Base-by-base conservation (phyloP, 2,797 vertebrate species). In the Sphenopsis melanotis region DNA sequence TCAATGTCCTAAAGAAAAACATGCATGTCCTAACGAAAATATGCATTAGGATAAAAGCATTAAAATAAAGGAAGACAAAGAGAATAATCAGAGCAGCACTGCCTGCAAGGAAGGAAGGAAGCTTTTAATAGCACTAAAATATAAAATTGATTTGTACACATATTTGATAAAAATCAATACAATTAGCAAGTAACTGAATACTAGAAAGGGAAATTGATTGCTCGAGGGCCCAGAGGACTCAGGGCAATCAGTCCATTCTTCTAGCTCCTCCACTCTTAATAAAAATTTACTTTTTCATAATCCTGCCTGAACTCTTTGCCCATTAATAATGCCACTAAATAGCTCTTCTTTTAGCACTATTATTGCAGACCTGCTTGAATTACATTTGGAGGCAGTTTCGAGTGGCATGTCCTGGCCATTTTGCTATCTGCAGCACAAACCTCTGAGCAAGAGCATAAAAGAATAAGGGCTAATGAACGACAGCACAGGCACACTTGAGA, bases 141-240 rank as follows among this genome's bases (percentile, higher is more conserved):
- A 96, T 94, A 97, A 97, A 97, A 97, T 94, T 95, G 96, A 96
- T 96, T 97, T 94, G 94, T 95, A 94, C 89, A 96, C 94, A 96
- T 96, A 95, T 92, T 97, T 96, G 95, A 97, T 94, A 92, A 98
- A 97, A 98, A 96, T 94, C 84, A 95, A 96, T 97, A 96, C 72
- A 91, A 97, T 98, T 97, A 96, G 90, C 95, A 95, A 95, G 94
- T 95, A 97, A 94, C 91, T 77, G 94, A 96, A 96, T 82, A 96
- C 69, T 64, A 68, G 71, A 91, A 95, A 95, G 94, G 88, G 72
- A 96, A 96, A 97, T 94, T 95, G 95, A 96, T 96, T 96, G 93
- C 91, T 69, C 0, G 34, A 65, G 68, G 93, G 91, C 89, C 92
- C 81, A 93, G 68, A 90, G 95, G 95, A 93, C 93, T 88, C 89